Evolutionary conservation across 2,113 vertebrate species (phyloP).

Genomic region (Vicugna pacos): DNA sequence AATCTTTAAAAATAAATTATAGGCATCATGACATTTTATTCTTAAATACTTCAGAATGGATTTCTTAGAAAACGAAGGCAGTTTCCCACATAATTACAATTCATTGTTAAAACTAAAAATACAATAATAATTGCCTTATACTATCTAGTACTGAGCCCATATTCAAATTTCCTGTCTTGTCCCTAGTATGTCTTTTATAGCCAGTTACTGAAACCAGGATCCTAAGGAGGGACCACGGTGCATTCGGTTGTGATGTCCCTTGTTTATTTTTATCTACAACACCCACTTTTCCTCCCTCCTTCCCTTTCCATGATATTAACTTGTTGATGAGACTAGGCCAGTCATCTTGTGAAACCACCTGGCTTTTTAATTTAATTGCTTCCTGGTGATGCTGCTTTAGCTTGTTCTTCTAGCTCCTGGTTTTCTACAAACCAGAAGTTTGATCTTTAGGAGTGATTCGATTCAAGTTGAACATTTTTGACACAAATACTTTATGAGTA

Average conservation of each 20-base stretch:
- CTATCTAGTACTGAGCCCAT: neutral
- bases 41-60: neutral
- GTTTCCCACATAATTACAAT: neutral
- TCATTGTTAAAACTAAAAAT: neutral
- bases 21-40: neutral
- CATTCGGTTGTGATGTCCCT: neutral
- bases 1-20: neutral
- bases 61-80: neutral
- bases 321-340: neutral
- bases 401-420: neutral
- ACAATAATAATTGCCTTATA: neutral
- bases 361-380: neutral
- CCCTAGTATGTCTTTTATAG: neutral
- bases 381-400: neutral
- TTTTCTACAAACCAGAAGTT: constrained; percentile 10
- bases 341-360: neutral
- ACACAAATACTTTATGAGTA: neutral
- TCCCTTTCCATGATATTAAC: neutral
- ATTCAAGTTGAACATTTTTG: neutral
- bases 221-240: neutral
- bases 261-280: neutral
- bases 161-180: neutral
- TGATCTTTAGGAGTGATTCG: neutral
- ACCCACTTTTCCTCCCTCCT: neutral
- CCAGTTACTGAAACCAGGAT: neutral